Evolutionary conservation across 2,888 invertebrate genomes (phyloP), one percentile per base, ranked within the genome.

Genomic region (Sesia bembeciformis): DNA sequence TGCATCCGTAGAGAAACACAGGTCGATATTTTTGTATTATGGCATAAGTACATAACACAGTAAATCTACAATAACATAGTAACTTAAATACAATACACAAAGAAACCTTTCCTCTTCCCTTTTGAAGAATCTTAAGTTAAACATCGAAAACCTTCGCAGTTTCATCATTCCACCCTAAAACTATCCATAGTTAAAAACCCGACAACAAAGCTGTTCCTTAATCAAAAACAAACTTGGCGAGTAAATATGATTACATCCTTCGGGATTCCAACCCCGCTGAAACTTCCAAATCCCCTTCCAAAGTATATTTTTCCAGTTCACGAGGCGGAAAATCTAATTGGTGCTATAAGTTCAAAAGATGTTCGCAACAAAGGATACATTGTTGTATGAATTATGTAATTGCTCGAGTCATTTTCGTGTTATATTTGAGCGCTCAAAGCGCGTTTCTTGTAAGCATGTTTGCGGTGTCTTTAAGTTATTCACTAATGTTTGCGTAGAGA

Each of bases 291-390:
- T 67, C 65, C 66, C 62, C 64, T 60, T 56, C 40, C 8, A 46
- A 55, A 57, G 60, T 61, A 58, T 64, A 66, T 77, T 82, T 77
- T 84, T 82, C 78, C 74, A 66, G 67, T 60, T 71, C 57, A 71
- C 65, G 66, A 64, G 76, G 79, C 66, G 66, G 73, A 79, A 81
- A 81, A 82, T 79, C 69, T 79, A 78, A 84, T 80, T 80, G 74
- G 65, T 66, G 65, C 62, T 68, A 66, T 70, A 57, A 53, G 50
- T 50, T 50, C 50, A 39, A 50, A 39, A 50, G 50, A 50, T 39
- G 50, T 39, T 39, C 43, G 42, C 42, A 52, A 50, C 39, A 6
- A 39, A 50, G 50, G 39, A 38, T 50, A 39, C 50, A 38, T 39
- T 50, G 39, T 46, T 46, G 46, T 46, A 46, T 46, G 46, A 46